Evolutionary conservation across 2,113 vertebrate genomes (phyloP).

Genomic region (Paradisaea rubra): DNA sequence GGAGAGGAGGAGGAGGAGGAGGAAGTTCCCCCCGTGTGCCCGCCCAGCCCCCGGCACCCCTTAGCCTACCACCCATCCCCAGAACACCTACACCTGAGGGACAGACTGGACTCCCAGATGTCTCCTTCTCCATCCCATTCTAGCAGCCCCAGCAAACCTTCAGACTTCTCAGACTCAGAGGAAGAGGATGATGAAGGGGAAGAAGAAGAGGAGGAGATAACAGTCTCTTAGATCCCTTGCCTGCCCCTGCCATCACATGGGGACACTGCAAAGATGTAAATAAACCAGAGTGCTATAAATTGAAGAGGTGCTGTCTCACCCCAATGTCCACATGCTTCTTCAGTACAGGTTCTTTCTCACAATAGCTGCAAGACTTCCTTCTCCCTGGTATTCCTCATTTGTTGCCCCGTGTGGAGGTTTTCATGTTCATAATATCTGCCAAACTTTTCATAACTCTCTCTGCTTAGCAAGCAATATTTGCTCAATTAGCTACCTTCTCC

Average conservation of each 20-base stretch:
- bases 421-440: not conserved
- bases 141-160: conserved; percentile 84
- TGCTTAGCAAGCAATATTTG: not conserved
- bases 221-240: conserved; percentile 77
- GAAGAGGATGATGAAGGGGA: conserved; percentile 78
- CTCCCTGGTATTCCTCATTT: not conserved
- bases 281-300: conserved; percentile 59
- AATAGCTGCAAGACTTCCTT: not conserved
- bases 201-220: conserved; percentile 89
- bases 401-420: not conserved
- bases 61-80: conserved; percentile 60
- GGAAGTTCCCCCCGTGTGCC: conserved; percentile 34
- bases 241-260: not conserved
- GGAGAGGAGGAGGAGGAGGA: conserved; percentile 71
- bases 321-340: not conserved
- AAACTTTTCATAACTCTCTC: not conserved
- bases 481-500: not conserved
- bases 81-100: conserved; percentile 61
- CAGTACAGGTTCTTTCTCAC: not conserved
- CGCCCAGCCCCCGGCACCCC: conserved; percentile 47
- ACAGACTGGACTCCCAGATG: conserved; percentile 66
- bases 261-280: conserved; percentile 52
- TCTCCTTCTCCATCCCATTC: conserved; percentile 77
- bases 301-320: conserved; percentile 51
- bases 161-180: conserved; percentile 88